These are phyloP conservation scores for Helicolenus hilgendorfi DNA, from an alignment of 2,797 vertebrate species.

Conservation along the genomic window DNA sequence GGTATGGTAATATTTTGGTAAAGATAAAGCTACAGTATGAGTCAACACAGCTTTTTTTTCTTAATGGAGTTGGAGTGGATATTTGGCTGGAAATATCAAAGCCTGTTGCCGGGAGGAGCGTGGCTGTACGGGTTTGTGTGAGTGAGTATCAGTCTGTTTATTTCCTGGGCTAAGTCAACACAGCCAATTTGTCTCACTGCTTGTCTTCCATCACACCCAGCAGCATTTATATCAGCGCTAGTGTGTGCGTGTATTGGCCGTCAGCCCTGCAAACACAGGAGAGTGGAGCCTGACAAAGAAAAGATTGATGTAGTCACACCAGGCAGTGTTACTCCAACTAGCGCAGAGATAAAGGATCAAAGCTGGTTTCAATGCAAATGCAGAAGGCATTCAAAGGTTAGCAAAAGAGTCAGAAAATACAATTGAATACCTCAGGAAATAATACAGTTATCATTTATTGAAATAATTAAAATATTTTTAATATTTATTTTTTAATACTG, in stretches of 20 bases:
- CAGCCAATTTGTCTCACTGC: constrained; percentile 4
- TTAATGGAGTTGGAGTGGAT: not conserved
- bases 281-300: not conserved
- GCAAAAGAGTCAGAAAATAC: not conserved
- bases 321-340: not conserved
- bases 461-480: not conserved
- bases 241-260: not conserved
- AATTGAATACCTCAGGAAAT: not conserved
- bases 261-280: not conserved
- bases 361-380: not conserved
- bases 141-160: constrained; percentile 1
- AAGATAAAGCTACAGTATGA: not conserved
- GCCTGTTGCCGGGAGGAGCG: not conserved
- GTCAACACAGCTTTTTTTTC: not conserved
- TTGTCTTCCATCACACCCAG: constrained; percentile 4
- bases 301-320: not conserved
- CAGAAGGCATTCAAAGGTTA: not conserved
- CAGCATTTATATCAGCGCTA: not conserved
- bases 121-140: not conserved
- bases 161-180: constrained; percentile 37
- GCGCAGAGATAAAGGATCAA: not conserved
- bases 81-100: constrained; percentile 15
- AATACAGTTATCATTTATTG: not conserved
- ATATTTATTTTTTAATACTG: not conserved
- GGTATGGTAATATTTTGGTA: not conserved